phyloP scores from a whole-genome alignment of 1,140 invertebrate species.

The Pectinophora gossypiella region DNA sequence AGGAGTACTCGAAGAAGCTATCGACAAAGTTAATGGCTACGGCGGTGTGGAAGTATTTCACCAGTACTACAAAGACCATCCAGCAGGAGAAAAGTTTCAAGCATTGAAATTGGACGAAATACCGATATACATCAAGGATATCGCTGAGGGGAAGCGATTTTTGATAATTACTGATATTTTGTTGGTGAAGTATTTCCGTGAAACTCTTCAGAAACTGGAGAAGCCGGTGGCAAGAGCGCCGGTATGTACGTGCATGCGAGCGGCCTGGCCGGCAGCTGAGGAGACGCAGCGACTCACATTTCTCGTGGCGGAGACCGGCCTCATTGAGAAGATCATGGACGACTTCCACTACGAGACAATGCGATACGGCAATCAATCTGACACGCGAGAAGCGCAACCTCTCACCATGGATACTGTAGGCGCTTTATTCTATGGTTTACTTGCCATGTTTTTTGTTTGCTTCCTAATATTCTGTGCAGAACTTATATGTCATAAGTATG shows the following conservation, averaged over 20 bases:
- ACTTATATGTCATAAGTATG: not conserved
- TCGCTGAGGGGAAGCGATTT: slow-evolving; percentile 31
- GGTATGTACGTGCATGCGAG: slow-evolving; percentile 28
- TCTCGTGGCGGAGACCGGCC: slow-evolving; percentile 26
- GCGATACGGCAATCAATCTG: not conserved
- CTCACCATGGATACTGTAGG: slow-evolving; percentile 23
- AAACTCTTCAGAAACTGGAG: slow-evolving; percentile 28
- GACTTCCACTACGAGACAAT: slow-evolving; percentile 8
- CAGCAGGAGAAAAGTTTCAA: slow-evolving; percentile 25
- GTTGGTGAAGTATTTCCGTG: slow-evolving; percentile 13
- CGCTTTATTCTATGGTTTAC: slow-evolving; percentile 39
- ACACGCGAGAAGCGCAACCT: slow-evolving; percentile 6
- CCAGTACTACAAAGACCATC: slow-evolving; percentile 30
- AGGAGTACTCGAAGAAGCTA: slow-evolving; percentile 24
- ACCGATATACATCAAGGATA: slow-evolving; percentile 16
- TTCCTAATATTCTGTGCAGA: slow-evolving; percentile 20
- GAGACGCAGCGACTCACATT: slow-evolving; percentile 23
- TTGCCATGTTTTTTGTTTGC: slow-evolving; percentile 24
- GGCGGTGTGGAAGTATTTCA: slow-evolving; percentile 21
- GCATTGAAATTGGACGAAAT: slow-evolving; percentile 18
- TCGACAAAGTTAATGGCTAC: slow-evolving; percentile 26
- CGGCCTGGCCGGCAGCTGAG: slow-evolving; percentile 36
- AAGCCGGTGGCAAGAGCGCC: slow-evolving; percentile 23
- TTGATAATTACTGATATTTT: slow-evolving; percentile 24
- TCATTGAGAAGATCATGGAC: slow-evolving; percentile 21